Evolutionary conservation across 2,888 invertebrate species (phyloP), one percentile per base, ranked within the genome.

Genomic region (Chrysolina haemoptera): DNA sequence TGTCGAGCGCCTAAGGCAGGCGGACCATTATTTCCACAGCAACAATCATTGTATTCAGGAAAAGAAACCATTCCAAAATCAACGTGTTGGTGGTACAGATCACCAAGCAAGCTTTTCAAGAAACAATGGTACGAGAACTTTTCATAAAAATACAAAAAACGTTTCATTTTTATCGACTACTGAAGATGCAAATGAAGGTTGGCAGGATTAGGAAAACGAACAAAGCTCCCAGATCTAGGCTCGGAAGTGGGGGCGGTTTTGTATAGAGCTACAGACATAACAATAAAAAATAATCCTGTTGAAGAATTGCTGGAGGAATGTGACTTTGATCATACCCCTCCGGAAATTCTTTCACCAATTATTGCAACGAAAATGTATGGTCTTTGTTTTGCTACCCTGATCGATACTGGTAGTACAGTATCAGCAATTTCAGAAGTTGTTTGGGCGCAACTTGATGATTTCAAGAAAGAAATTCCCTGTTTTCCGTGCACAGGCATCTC

Each of bases 341-440:
- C 22, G 20, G 59, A 22, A 59, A 59, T 20, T 20, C 22, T 20
- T 6, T 59, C 20, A 10, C 59, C 59, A 11, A 27, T 20, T 6
- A 11, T 59, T 9, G 18, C 10, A 22, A 20, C 27, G 14, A 20
- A n/a, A n/a, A n/a, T n/a, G n/a, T n/a, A 59, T 6, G 8, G 59
- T 2, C 18, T 18, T 20, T 20, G 14, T 11, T 59, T 59, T 59
- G 22, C 22, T 18, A 22, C 59, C 18, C 20, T 62, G 8, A 27
- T 35, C 4, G 62, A 62, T 62, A 62, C 62, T 0, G 62, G 62
- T n/a, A 62, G 62, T 62, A 62, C 62, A 14, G n/a, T 40, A 16
- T 62, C 62, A 1, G 62, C 62, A 6, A 22, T 62, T 9, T 62
- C 62, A 35, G 62, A 27, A 62, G 27, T 40, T 3, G 62, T 62